Base-by-base conservation (phyloP, 2,113 vertebrate genomes). In the Trichechus manatus region DNA sequence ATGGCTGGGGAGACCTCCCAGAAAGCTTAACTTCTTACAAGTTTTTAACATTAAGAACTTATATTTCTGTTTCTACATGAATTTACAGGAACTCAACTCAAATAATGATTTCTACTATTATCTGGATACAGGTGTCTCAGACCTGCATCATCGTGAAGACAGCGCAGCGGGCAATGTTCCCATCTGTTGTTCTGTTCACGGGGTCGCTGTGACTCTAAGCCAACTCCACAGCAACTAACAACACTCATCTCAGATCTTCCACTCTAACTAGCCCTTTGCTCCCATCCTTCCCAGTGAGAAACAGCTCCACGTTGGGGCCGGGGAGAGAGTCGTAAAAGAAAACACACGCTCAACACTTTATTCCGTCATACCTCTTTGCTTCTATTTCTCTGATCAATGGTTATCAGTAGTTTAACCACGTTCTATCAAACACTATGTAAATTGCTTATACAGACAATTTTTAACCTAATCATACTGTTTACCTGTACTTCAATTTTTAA, bases 11-110 rank as follows among this genome's bases (percentile, higher is more conserved):
- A 85, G 15, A 87, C 23, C 42, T 77, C 63, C 44, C 36, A 4
- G 13, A 80, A 53, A 59, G 72, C 83, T 78, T 84, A 80, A 80
- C 19, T n/a, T 74, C 80, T 68, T n/a, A 72, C 5, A 88, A 61
- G 9, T 79, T 87, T 53, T 56, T 87, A 89, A 91, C 68, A 39
- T 47, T 70, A 87, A 94, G 61, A 97, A 93, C 8, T 39, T 95
- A 44, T 0, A 56, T 53, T 29, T 64, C 72, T 85, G 25, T n/a
- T 53, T 86, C 66, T 82, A 56, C 17, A 91, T 66, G 44, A 63
- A 79, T 22, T 50, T 29, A 85, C 33, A 88, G 10, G 22, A 72
- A 56, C 64, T 31, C 64, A 33, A 66, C 70, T 66, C 36, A 86
- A 50, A 66, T 36, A 70, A 64, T 31, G 31, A 78, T n/a, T 74